These are phyloP conservation scores for Heliconius hermathena DNA, from an alignment of 1,140 invertebrate species.

Conservation along the genomic window DNA sequence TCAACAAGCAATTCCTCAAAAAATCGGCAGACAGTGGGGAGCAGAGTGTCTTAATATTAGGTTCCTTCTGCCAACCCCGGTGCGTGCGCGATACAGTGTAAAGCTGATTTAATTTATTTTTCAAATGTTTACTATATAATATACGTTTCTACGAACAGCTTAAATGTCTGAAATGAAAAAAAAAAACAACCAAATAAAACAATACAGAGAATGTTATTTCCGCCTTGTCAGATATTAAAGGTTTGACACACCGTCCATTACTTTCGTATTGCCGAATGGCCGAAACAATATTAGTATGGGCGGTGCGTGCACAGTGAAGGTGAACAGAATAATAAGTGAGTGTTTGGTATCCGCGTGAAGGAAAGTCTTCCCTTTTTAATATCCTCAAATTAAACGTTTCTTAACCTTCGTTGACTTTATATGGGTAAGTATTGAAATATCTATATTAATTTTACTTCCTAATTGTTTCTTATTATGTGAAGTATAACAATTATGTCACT, in stretches of 20 bases:
- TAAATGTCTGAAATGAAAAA: background rate
- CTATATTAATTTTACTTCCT: too few relatives aligned
- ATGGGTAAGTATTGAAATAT: background rate
- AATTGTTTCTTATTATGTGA: too few relatives aligned
- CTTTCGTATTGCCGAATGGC: constrained; percentile 1
- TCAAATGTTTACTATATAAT: background rate
- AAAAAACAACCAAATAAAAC: background rate
- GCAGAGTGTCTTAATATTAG: too few relatives aligned
- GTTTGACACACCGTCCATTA: background rate
- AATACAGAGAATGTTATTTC: background rate
- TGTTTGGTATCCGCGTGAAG: background rate
- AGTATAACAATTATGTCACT: too few relatives aligned
- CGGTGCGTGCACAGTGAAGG: background rate
- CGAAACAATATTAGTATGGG: constrained; percentile 8
- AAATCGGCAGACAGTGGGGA: too few relatives aligned
- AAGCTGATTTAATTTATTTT: too few relatives aligned
- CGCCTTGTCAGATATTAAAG: background rate
- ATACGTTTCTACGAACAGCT: background rate
- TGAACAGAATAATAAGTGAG: constrained; percentile 3
- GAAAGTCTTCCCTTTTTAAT: constrained; percentile 7
- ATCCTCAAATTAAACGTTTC: background rate
- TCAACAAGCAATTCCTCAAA: too few relatives aligned
- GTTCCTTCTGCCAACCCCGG: too few relatives aligned
- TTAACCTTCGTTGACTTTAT: background rate
- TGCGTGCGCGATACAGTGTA: too few relatives aligned